Evolutionary conservation across 2,797 vertebrate genomes (phyloP).

Genomic region (Sebastes reedi): DNA sequence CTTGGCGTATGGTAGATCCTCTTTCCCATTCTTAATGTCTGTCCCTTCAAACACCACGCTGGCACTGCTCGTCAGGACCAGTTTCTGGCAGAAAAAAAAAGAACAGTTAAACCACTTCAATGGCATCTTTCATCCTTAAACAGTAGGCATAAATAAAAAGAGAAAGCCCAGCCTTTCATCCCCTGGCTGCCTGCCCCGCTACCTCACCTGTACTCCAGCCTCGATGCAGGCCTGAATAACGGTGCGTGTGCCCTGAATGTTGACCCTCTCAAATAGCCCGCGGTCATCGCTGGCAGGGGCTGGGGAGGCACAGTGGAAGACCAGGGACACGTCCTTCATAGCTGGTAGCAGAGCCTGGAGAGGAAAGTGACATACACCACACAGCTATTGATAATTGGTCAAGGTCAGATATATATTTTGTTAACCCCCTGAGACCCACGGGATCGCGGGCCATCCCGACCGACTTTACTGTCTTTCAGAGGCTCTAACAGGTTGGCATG

Average conservation of each 20-base stretch:
- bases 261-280: slow-evolving; percentile 91
- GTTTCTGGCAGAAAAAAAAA: slow-evolving; percentile 80
- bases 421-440: too few relatives aligned
- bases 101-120: not conserved
- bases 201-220: slow-evolving; percentile 90
- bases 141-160: not conserved
- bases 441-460: too few relatives aligned
- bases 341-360: slow-evolving; percentile 88
- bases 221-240: slow-evolving; percentile 90
- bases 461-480: too few relatives aligned
- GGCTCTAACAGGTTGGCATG: too few relatives aligned
- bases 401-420: not conserved
- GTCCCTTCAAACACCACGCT: slow-evolving; percentile 96
- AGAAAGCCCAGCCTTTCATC: not conserved
- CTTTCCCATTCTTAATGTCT: slow-evolving; percentile 92
- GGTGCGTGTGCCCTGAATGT: slow-evolving; percentile 88
- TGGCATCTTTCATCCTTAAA: not conserved
- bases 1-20: slow-evolving; percentile 93
- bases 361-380: not conserved
- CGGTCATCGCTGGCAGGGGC: slow-evolving; percentile 89
- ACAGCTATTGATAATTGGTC: not conserved
- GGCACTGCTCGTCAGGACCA: slow-evolving; percentile 96
- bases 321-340: slow-evolving; percentile 86
- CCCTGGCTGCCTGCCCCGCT: not conserved
- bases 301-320: slow-evolving; percentile 96